Percentiles rank a stretch among this genome's conserved stretches.
Evolutionary conservation across 2,113 vertebrate genomes (phyloP).

Genomic region (Sceloporus undulatus): DNA sequence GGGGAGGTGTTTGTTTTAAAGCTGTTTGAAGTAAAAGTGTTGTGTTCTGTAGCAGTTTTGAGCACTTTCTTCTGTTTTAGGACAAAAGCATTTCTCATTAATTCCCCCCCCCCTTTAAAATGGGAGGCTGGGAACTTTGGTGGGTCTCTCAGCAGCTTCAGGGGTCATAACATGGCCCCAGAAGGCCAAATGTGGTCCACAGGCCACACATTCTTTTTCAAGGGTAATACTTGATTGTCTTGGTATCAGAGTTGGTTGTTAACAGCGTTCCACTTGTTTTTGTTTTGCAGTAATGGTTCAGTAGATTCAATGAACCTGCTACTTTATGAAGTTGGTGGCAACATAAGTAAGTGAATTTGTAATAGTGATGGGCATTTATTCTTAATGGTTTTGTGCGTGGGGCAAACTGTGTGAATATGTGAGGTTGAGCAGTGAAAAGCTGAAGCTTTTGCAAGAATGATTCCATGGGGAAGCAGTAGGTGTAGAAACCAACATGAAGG

Average conservation of each 20-base stretch:
- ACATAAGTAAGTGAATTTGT: slow-evolving; percentile 82
- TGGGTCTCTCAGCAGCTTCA: too few species aligned
- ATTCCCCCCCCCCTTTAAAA: too few species aligned
- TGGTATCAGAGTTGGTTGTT: not conserved
- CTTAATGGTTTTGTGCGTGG: not conserved
- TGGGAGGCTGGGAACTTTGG: too few species aligned
- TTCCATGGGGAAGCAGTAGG: not conserved
- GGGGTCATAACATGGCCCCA: too few species aligned
- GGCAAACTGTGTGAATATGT: not conserved
- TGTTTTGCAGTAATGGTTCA: slow-evolving; percentile 77
- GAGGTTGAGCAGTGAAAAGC: not conserved
- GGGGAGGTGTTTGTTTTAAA: too few species aligned
- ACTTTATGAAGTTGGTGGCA: slow-evolving; percentile 89
- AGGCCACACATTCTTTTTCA: too few species aligned
- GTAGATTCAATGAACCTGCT: slow-evolving; percentile 71
- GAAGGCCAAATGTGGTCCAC: too few species aligned
- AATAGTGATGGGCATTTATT: not conserved
- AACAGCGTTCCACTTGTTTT: slow-evolving; percentile 10
- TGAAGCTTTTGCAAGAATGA: not conserved
- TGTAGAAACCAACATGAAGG: not conserved
- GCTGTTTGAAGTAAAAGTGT: too few species aligned
- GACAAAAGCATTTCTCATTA: too few species aligned
- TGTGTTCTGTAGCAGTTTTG: too few species aligned
- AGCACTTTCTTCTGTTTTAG: too few species aligned
- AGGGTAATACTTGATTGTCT: not conserved